These are phyloP conservation scores for Pocillopora grandis DNA, from an alignment of 92 coral and sea anemone genomes.

Conservation along the genomic window DNA sequence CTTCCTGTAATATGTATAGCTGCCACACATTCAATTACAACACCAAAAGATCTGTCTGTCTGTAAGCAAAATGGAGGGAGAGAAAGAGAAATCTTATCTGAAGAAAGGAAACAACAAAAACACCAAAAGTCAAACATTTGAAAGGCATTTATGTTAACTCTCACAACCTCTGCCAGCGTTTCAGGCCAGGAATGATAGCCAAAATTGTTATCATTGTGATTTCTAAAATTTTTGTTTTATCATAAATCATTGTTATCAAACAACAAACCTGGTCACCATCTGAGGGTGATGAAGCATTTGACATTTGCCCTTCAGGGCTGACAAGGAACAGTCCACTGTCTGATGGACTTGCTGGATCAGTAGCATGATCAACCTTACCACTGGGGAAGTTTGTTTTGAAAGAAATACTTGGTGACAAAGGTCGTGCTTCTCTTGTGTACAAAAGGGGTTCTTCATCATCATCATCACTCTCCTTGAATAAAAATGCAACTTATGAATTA, in stretches of 20 bases:
- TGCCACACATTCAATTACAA: too few species aligned
- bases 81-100: too few species aligned
- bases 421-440: conserved; percentile 53
- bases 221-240: too few species aligned
- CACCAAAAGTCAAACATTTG: too few species aligned
- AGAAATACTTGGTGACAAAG: conserved; percentile 11
- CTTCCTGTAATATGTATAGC: too few species aligned
- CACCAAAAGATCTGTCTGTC: too few species aligned
- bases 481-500: neutral
- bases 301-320: conserved; percentile 25
- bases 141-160: too few species aligned
- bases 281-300: conserved; percentile 24
- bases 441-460: conserved; percentile 60
- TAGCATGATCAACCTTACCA: conserved; percentile 29
- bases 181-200: too few species aligned
- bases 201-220: too few species aligned
- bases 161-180: too few species aligned
- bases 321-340: conserved; percentile 40
- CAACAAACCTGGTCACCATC: conserved; percentile 39
- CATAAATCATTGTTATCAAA: neutral
- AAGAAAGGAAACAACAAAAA: too few species aligned
- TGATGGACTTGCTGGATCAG: conserved; percentile 22
- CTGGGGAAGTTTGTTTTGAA: neutral
- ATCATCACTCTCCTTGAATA: conserved; percentile 56
- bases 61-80: too few species aligned